A percentile compares a stretch with the other conserved stretches of the same genome.
These are phyloP conservation scores for Cygnus buccinator DNA, from an alignment of 2,113 vertebrate species.

Conservation along the genomic window DNA sequence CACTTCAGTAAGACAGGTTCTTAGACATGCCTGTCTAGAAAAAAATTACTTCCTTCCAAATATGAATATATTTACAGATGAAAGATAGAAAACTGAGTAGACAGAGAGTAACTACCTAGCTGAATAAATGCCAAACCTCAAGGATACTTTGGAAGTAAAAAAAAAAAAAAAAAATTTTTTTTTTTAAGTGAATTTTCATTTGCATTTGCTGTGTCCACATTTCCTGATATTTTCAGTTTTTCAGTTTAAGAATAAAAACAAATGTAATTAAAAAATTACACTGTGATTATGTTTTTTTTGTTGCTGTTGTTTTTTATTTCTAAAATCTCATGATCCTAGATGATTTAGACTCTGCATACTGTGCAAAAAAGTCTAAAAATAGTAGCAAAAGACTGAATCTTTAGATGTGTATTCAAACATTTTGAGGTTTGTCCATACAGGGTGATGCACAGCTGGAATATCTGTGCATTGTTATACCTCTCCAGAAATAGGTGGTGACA, in stretches of 20 bases:
- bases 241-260: background rate
- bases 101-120: background rate
- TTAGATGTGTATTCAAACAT: background rate
- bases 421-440: background rate
- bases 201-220: background rate
- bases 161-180: background rate
- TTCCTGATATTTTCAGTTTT: background rate
- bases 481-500: background rate
- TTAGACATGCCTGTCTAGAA: background rate
- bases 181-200: background rate
- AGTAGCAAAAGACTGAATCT: background rate
- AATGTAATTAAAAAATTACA: background rate
- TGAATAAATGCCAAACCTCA: background rate
- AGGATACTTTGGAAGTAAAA: background rate
- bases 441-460: background rate
- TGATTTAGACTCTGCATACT: background rate
- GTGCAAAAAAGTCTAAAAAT: background rate
- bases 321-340: background rate
- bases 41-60: background rate
- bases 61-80: background rate
- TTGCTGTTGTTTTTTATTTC: background rate
- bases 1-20: background rate
- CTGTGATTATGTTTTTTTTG: background rate
- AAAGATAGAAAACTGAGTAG: background rate
- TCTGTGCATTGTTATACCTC: background rate